phyloP scores from a whole-genome alignment of 2,888 invertebrate species.

The Drosophila affinis region DNA sequence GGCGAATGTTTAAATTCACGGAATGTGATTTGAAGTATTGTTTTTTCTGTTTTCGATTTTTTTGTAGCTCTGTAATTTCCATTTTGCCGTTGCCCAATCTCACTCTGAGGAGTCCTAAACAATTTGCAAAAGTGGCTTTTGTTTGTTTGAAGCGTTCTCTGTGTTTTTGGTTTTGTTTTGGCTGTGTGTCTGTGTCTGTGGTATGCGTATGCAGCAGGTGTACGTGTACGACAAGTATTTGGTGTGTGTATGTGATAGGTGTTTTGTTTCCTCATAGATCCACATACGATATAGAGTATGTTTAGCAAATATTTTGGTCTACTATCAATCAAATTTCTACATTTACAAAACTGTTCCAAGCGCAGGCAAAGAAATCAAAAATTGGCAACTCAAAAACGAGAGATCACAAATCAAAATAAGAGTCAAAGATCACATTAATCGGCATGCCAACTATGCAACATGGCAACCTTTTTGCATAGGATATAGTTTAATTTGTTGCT shows the following conservation, averaged over 20 bases:
- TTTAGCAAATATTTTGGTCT: conserved; percentile 37
- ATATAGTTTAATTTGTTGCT: conserved; percentile 76
- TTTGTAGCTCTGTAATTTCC: conserved; percentile 48
- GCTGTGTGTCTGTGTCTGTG: conserved; percentile 20
- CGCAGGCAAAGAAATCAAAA: conserved; percentile 49
- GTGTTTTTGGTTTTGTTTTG: conserved; percentile 33
- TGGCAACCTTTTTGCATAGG: conserved; percentile 76
- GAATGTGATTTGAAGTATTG: not conserved
- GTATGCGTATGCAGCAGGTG: conserved; percentile 1
- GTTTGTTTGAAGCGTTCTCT: conserved; percentile 24
- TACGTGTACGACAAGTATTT: conserved; percentile 2
- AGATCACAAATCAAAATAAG: conserved; percentile 34
- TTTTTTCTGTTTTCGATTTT: conserved; percentile 32
- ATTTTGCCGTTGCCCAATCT: conserved; percentile 46
- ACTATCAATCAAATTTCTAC: conserved; percentile 22
- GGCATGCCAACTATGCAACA: conserved; percentile 70
- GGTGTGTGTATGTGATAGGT: conserved; percentile 11
- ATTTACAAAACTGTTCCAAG: conserved; percentile 47
- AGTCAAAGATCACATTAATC: conserved; percentile 26
- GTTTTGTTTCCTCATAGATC: not conserved
- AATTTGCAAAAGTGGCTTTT: conserved; percentile 32
- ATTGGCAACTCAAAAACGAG: conserved; percentile 13
- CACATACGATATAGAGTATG: conserved; percentile 14
- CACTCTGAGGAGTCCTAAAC: conserved; percentile 36
- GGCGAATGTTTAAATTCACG: not conserved